Evolutionary conservation across 2,797 vertebrate species (phyloP), one percentile per base, ranked within the genome.

Genomic region (Aeoliscus strigatus): DNA sequence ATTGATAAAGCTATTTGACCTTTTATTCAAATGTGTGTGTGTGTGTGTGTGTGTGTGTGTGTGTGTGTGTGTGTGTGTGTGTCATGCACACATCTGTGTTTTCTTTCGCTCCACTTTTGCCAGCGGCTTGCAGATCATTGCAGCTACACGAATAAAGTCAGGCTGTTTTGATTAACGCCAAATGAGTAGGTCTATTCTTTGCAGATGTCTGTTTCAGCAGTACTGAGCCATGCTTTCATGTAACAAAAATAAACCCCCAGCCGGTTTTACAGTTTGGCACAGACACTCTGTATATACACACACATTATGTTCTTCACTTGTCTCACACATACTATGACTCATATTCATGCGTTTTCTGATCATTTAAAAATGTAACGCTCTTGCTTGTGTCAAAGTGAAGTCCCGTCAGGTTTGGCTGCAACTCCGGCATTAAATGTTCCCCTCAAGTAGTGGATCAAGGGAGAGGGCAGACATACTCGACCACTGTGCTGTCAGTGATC

Each of bases 1-100:
- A 83, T 83, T 82, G 80, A 84, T 87, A 86, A 87, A 88, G 75
- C 77, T 86, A 80, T 81, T 83, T 86, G 83, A 86, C 76, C 83
- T 85, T 87, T 87, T 84, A 86, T 86, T 78, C 70, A 81, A 81
- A 80, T 85, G 59, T 79, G 68, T 69, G 51, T 75, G 39, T 67
- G 51, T 60, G 53, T 52, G 50, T 63, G 50, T 47, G 38, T 60
- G 56, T 73, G 52, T 57, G 28, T 63, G n/a, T n/a, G n/a, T n/a
- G n/a, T n/a, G 15, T 42, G 49, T 39, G 57, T 85, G 59, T 79
- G 68, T 69, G 51, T 75, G 15, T 42, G 49, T 39, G 57, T 57
- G 61, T 53, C 30, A 45, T 60, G 61, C 60, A 45, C 70, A 77
- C 75, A 77, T 83, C 81, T 84, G 80, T 84, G 78, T 83, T 84